phyloP scores from a whole-genome alignment of 2,888 invertebrate genomes.

The Euplexia lucipara region DNA sequence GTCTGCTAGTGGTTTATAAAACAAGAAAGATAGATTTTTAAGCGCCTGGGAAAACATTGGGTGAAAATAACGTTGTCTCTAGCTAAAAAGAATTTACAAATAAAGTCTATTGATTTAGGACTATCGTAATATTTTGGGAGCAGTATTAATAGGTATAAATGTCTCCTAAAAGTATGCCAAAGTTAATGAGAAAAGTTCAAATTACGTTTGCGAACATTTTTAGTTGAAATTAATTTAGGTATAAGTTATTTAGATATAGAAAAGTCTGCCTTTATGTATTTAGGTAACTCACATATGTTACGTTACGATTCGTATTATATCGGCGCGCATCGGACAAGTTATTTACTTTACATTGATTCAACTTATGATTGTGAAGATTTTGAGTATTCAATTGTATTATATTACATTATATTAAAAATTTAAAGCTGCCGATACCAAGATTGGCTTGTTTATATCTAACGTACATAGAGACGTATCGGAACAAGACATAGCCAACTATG shows the following conservation, averaged over 20 bases:
- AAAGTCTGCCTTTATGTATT: background rate
- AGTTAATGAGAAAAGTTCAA: conserved; percentile 26
- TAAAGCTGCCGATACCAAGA: too few species aligned
- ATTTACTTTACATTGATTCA: too few species aligned
- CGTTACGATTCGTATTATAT: too few species aligned
- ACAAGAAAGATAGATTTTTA: background rate
- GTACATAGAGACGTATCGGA: too few species aligned
- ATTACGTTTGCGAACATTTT: conserved; percentile 4
- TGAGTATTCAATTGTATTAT: too few species aligned
- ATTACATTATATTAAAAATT: too few species aligned
- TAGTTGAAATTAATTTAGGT: conserved; percentile 8
- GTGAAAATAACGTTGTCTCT: background rate
- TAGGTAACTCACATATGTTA: background rate
- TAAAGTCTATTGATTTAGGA: conserved; percentile 4
- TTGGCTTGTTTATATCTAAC: too few species aligned
- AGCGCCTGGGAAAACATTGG: background rate
- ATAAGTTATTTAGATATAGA: too few species aligned
- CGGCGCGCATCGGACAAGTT: too few species aligned
- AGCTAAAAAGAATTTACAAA: background rate
- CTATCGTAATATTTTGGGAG: background rate
- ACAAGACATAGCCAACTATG: too few species aligned
- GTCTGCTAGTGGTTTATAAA: too few species aligned
- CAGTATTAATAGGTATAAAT: conserved; percentile 5
- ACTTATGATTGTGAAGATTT: too few species aligned
- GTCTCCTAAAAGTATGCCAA: conserved; percentile 1